phyloP scores from a whole-genome alignment of 2,888 invertebrate species.

The Zelleria hepariella region DNA sequence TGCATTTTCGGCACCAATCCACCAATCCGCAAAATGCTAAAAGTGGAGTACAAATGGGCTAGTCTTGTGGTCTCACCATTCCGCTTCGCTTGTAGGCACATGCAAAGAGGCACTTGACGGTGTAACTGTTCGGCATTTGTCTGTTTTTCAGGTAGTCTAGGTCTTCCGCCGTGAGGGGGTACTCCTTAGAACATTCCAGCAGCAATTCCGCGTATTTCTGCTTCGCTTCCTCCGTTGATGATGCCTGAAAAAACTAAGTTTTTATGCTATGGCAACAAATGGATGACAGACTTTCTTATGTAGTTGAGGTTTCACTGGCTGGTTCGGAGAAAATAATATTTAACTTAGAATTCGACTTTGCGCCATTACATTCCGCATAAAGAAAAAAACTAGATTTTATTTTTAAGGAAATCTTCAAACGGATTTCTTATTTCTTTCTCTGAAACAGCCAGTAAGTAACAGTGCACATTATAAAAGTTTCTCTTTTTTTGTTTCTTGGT shows the following conservation, averaged over 20 bases:
- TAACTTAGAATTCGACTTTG: too few species aligned
- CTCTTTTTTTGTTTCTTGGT: too few species aligned
- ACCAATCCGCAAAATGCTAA: not conserved
- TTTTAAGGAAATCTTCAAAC: too few species aligned
- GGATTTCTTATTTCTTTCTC: too few species aligned
- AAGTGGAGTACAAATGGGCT: not conserved
- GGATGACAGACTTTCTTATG: not conserved
- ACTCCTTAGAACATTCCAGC: conserved; percentile 29
- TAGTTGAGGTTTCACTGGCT: not conserved
- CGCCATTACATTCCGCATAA: too few species aligned
- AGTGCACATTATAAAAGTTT: too few species aligned
- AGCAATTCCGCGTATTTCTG: conserved; percentile 30
- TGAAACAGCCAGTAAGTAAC: too few species aligned
- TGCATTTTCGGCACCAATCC: too few species aligned
- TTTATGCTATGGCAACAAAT: not conserved
- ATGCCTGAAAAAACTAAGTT: conserved; percentile 17
- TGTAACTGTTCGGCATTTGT: conserved; percentile 33
- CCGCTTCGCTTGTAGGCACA: conserved; percentile 59
- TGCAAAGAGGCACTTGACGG: conserved; percentile 54
- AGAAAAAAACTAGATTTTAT: too few species aligned
- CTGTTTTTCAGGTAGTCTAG: conserved; percentile 29
- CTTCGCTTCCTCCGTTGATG: conserved; percentile 28
- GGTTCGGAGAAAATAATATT: too few species aligned
- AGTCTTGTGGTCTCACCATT: conserved; percentile 42
- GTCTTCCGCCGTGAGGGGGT: conserved; percentile 29